Evolutionary conservation across 2,797 vertebrate species (phyloP), one percentile per base, ranked within the genome.

Genomic region (Squalus acanthias): DNA sequence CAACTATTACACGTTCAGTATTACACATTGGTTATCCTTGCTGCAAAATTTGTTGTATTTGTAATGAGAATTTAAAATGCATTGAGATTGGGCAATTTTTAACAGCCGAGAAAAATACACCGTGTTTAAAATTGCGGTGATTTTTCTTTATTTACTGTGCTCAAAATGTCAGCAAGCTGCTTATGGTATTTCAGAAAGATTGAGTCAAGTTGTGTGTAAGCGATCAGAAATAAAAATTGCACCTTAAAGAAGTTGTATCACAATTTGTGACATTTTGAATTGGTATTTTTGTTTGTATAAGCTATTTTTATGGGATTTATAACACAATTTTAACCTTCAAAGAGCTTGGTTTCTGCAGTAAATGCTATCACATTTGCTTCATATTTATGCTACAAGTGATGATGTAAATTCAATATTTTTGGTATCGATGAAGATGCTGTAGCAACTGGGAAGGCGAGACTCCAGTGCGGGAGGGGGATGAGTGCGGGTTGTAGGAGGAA

Each of bases 141-240:
- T 76, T 95, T 95, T 95, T 72, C 70, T 95, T 95, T 76, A 92
- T 76, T 95, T 95, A 17, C 29, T 72, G 29, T n/a, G 50, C 26
- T 72, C 24, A 60, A 95, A 95, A 95, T 95, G 70, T 53, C 29
- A 95, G 70, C 46, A 76, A n/a, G 60, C 89, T 92, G 13, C 72
- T 60, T 57, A 33, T 76, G 94, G 46, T 15, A 76, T 60, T 76
- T 95, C 29, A 57, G 46, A 26, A 74, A 95, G 94, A 95, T 76
- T 95, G 26, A 76, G 70, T 95, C n/a, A 65, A 65, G 60, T 65
- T 92, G 89, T 65, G 33, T 39, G 17, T 92, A 65, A 65, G 60
- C 89, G 15, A 92, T 92, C 89, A 65, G 26, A 91, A 60, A 92
- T 92, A 92, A 65, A 63, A 65, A 92, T n/a, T 65, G 29, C 89